Conservation (phyloP, 2,888 invertebrate species). For the Coenonympha glycerion region DNA sequence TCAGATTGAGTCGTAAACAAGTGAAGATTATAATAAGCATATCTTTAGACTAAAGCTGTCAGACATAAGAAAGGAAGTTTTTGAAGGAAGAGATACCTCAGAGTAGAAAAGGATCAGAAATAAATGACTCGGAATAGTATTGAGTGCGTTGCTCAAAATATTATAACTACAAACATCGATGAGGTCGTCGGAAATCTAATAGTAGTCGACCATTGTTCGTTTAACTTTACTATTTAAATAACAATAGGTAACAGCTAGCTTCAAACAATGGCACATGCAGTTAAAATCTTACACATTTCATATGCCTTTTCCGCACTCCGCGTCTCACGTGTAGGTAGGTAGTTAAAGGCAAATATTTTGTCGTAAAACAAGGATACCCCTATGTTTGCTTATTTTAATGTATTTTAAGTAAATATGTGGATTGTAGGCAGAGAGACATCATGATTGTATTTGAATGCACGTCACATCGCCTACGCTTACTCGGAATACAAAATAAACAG, state of each 20-base stretch:
- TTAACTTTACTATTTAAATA: constrained; percentile 7
- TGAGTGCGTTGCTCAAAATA: not conserved
- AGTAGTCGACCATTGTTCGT: not conserved
- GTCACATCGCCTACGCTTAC: constrained; percentile 1
- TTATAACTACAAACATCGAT: not conserved
- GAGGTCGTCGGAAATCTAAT: not conserved
- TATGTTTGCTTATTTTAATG: constrained; percentile 9
- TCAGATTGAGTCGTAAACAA: too few species aligned
- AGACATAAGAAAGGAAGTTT: too few species aligned
- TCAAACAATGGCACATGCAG: constrained; percentile 1
- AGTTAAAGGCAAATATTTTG: constrained; percentile 13
- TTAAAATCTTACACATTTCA: constrained; percentile 4
- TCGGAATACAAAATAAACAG: not conserved
- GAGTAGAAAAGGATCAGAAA: too few species aligned
- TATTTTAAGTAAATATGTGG: not conserved
- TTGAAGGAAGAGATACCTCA: too few species aligned
- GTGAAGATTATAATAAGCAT: too few species aligned
- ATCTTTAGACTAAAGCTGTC: too few species aligned
- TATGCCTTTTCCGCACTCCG: constrained; percentile 5
- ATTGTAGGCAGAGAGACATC: not conserved
- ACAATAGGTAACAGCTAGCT: not conserved
- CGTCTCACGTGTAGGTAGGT: constrained; percentile 5
- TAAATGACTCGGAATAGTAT: too few species aligned
- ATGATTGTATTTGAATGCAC: constrained; percentile 13
- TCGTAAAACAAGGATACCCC: constrained; percentile 15